phyloP scores from a whole-genome alignment of 2,888 invertebrate species.

The Acronicta aceris region DNA sequence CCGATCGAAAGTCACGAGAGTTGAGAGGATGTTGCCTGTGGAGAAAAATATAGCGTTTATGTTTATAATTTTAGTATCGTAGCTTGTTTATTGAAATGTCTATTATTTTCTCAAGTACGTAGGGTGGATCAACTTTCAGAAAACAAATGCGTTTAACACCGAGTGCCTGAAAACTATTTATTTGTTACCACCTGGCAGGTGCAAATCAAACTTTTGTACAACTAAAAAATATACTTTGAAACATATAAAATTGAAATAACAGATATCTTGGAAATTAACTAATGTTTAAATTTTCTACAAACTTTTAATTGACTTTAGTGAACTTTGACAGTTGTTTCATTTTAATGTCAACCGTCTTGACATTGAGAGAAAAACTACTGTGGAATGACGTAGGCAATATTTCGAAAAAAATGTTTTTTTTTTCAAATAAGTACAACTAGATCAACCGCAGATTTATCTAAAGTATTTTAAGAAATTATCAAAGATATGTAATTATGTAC shows the following conservation, averaged over 20 bases:
- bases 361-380: slow-evolving; percentile 21
- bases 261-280: slow-evolving; percentile 4
- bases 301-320: slow-evolving; percentile 57
- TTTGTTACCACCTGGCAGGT: too few relatives aligned
- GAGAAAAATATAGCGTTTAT: slow-evolving; percentile 18
- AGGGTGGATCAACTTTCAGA: too few relatives aligned
- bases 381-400: background rate
- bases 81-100: too few relatives aligned
- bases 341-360: slow-evolving; percentile 33
- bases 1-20: slow-evolving; percentile 94
- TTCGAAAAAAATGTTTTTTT: too few relatives aligned
- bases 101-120: too few relatives aligned
- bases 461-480: too few relatives aligned
- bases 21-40: slow-evolving; percentile 91
- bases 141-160: background rate
- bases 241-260: background rate
- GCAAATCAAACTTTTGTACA: too few relatives aligned
- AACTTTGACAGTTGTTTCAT: slow-evolving; percentile 53
- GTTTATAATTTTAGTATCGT: too few relatives aligned
- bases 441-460: too few relatives aligned
- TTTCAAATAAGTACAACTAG: too few relatives aligned
- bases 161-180: too few relatives aligned
- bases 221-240: background rate
- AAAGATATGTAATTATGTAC: too few relatives aligned
- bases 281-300: slow-evolving; percentile 43